These are phyloP conservation scores for Pyrrhosoma nymphula DNA, from an alignment of 2,888 invertebrate species.

Conservation along the genomic window DNA sequence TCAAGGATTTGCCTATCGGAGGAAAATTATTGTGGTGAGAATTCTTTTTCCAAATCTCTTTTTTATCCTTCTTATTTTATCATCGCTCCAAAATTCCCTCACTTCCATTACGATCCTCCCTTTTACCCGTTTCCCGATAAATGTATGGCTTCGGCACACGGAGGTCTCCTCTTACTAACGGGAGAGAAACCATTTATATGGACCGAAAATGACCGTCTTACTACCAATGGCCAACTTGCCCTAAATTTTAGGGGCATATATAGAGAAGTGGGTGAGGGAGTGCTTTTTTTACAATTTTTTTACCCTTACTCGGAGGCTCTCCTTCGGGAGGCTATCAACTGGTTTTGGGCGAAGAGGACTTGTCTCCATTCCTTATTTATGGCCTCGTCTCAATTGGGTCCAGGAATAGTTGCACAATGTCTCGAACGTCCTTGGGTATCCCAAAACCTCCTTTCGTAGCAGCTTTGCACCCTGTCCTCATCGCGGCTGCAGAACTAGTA, in stretches of 20 bases:
- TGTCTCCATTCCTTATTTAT: slow-evolving; percentile 7
- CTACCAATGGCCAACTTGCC: neutral
- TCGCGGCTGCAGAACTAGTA: neutral
- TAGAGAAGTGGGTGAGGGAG: neutral
- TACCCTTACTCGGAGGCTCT: neutral
- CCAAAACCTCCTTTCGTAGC: neutral
- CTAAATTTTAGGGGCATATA: neutral
- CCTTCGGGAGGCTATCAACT: neutral
- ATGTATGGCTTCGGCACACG: neutral
- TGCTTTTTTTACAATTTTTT: neutral
- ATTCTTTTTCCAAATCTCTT: neutral
- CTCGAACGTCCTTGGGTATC: neutral
- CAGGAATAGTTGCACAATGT: neutral
- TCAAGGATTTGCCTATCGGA: neutral
- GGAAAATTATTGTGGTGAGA: neutral
- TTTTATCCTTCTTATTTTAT: neutral
- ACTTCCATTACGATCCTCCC: neutral
- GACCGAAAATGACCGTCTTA: neutral
- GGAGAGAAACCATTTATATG: neutral
- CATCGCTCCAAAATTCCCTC: neutral
- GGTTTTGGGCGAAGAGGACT: neutral
- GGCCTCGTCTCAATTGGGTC: neutral
- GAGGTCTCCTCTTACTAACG: neutral
- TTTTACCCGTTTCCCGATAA: neutral
- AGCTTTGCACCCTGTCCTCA: neutral